Conservation (phyloP, 2,888 invertebrate genomes). For the Platycheirus albimanus region DNA sequence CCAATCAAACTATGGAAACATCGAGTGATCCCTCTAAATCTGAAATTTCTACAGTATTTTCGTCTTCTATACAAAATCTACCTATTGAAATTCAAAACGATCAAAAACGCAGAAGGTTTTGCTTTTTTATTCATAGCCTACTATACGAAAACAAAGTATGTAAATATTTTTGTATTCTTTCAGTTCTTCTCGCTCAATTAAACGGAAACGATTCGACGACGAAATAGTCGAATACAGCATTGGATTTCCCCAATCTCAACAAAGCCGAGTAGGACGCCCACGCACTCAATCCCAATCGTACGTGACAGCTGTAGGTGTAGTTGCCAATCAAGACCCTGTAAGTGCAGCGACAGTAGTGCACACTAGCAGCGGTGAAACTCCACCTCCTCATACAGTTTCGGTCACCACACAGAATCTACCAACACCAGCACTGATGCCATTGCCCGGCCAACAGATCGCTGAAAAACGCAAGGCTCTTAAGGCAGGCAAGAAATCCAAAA, state of each 20-base stretch:
- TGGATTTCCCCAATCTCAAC: constrained; percentile 85
- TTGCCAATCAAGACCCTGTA: constrained; percentile 39
- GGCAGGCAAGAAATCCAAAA: constrained; percentile 75
- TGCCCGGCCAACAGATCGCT: constrained; percentile 38
- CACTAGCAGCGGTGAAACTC: constrained; percentile 42
- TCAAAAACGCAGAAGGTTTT: constrained; percentile 81
- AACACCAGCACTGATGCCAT: constrained; percentile 59
- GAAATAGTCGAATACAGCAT: constrained; percentile 96
- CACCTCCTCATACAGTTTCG: constrained; percentile 58
- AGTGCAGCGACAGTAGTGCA: constrained; percentile 26
- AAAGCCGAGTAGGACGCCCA: constrained; percentile 80
- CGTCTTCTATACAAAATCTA: constrained; percentile 76
- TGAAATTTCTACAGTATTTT: constrained; percentile 66
- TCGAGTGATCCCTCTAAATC: constrained; percentile 68
- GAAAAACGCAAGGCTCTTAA: constrained; percentile 74
- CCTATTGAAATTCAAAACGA: constrained; percentile 80
- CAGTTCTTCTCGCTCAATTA: constrained; percentile 96
- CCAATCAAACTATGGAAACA: constrained; percentile 74
- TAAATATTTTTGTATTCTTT: constrained; percentile 12
- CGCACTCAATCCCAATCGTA: constrained; percentile 84
- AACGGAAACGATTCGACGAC: constrained; percentile 97
- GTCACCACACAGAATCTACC: constrained; percentile 65
- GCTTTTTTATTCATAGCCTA: constrained; percentile 15
- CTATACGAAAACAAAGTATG: not conserved
- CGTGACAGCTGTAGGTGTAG: constrained; percentile 74